A percentile compares a stretch with the other conserved stretches of the same genome.
Conservation (phyloP, 2,888 invertebrate species). For the Lamellibrachia columna region DNA sequence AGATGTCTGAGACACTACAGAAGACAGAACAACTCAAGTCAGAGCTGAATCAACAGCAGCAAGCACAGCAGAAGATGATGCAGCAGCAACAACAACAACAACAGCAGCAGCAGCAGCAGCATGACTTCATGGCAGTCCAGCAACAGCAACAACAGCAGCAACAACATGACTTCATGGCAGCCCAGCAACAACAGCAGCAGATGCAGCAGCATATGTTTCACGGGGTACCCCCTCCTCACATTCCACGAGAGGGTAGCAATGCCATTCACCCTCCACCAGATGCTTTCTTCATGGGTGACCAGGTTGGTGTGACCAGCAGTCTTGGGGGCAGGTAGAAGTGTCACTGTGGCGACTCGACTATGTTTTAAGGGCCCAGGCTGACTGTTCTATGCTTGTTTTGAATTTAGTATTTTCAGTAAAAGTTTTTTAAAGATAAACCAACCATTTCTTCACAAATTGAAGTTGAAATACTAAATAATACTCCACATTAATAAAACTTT, state of each 20-base stretch:
- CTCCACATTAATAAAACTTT: no score
- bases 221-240: neutral
- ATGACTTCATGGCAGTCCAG: neutral
- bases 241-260: conserved; percentile 20
- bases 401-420: no score
- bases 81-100: conserved; percentile 39
- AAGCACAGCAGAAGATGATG: conserved; percentile 30
- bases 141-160: conserved; percentile 8
- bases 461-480: no score
- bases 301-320: neutral
- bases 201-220: conserved; percentile 29
- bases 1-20: conserved; percentile 65
- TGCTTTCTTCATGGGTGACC: conserved; percentile 32
- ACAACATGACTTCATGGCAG: conserved; percentile 32
- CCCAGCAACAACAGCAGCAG: conserved; percentile 32
- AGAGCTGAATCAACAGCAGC: conserved; percentile 43
- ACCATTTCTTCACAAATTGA: no score
- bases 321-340: neutral
- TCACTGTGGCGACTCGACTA: no score
- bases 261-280: neutral
- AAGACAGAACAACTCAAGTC: conserved; percentile 55
- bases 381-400: no score
- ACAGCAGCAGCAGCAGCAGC: neutral
- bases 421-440: no score
- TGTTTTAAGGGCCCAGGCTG: no score